These are phyloP conservation scores for Melanerpes formicivorus DNA, from an alignment of 2,113 vertebrate genomes.

Conservation along the genomic window DNA sequence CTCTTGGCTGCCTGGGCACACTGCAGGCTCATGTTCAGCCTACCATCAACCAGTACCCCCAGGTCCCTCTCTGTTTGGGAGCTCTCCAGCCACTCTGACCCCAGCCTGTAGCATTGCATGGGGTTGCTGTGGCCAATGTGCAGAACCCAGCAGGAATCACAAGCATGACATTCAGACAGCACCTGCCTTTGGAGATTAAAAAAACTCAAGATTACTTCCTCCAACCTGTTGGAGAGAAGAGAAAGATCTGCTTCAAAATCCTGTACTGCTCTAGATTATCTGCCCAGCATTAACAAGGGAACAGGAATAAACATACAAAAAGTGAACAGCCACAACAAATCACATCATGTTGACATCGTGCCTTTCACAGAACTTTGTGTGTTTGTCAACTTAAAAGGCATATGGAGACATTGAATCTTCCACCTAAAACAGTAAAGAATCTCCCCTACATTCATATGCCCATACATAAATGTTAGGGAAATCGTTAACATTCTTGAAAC, in stretches of 20 bases:
- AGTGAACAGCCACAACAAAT: neutral
- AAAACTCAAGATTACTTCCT: neutral
- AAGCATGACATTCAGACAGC: fast-evolving
- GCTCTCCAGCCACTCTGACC: too few species aligned
- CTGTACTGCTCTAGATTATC: neutral
- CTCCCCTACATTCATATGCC: neutral
- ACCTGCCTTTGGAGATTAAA: neutral
- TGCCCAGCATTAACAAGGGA: neutral
- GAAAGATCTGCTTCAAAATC: neutral
- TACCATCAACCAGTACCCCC: too few species aligned
- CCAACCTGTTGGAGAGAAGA: neutral
- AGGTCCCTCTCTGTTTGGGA: too few species aligned
- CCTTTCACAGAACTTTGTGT: too few species aligned
- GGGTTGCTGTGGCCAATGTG: too few species aligned
- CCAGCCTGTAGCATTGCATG: too few species aligned
- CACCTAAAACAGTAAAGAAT: neutral
- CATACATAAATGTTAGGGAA: neutral
- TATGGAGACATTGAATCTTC: neutral
- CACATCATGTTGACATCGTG: neutral
- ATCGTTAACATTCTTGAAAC: neutral
- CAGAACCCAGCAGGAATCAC: neutral
- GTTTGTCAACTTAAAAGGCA: neutral
- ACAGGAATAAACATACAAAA: neutral
- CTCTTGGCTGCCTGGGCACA: too few species aligned
- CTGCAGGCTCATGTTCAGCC: too few species aligned